Conservation (phyloP, 2,113 vertebrate species). For the Sterrhoptilus dennistouni region DNA sequence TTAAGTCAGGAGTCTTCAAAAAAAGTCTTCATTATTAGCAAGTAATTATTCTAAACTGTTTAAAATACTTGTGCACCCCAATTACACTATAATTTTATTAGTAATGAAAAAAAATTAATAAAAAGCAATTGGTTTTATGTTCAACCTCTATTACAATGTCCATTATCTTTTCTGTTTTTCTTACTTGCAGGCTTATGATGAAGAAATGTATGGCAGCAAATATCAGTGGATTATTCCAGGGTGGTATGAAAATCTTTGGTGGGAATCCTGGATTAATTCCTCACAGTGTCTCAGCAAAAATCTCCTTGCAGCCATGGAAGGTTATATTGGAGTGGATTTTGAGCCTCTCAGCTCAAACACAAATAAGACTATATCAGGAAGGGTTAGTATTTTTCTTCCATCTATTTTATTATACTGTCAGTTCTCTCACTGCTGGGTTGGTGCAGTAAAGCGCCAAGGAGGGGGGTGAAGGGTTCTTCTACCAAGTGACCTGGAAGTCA, state of each 20-base stretch:
- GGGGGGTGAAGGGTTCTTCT: not conserved
- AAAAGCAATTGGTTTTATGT: not conserved
- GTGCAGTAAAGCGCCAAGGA: not conserved
- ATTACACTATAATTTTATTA: not conserved
- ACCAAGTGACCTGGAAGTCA: not conserved
- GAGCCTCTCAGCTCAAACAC: slow-evolving; percentile 94
- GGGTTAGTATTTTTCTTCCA: slow-evolving; percentile 77
- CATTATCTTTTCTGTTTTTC: not conserved
- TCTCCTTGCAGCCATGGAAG: slow-evolving; percentile 94
- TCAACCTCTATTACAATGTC: not conserved
- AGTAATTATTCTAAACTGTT: not conserved
- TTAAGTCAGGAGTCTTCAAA: not conserved
- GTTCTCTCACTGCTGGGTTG: not conserved
- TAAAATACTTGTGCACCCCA: not conserved
- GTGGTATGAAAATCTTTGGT: slow-evolving; percentile 97
- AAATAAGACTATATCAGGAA: slow-evolving; percentile 93
- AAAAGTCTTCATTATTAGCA: not conserved
- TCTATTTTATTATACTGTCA: not conserved
- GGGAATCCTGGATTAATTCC: slow-evolving; percentile 91
- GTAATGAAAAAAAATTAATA: not conserved
- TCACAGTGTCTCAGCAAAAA: slow-evolving; percentile 91
- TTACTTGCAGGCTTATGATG: slow-evolving; percentile 86
- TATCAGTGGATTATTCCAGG: slow-evolving; percentile 99
- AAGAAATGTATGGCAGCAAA: slow-evolving; percentile 97
- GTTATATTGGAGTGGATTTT: slow-evolving; percentile 97